Percentiles rank a stretch among this genome's conserved stretches.
Conservation (phyloP, 2,797 vertebrate genomes). For the Momotus momota region DNA sequence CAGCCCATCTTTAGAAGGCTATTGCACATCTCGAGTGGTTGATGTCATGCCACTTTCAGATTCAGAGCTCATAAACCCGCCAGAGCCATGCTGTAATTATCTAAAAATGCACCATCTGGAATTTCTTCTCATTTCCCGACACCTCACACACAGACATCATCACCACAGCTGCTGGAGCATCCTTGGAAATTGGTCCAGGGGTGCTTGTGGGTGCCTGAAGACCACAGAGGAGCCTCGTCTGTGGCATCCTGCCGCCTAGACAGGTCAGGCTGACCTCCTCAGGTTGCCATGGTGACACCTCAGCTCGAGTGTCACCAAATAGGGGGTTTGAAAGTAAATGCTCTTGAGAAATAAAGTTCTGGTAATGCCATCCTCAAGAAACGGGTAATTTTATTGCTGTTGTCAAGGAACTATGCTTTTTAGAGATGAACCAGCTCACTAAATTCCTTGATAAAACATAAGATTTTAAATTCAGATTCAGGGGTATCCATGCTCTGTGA, state of each 20-base stretch:
- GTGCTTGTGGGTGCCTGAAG: neutral
- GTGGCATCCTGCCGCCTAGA: neutral
- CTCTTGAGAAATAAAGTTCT: neutral
- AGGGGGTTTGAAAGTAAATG: neutral
- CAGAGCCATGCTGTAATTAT: neutral
- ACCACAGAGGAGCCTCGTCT: neutral
- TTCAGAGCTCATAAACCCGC: neutral
- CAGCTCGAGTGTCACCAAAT: neutral
- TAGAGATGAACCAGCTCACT: neutral
- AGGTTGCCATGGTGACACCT: conserved; percentile 34
- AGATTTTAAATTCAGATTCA: neutral
- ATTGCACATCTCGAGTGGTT: neutral
- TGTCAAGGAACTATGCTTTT: neutral
- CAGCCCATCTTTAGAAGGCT: neutral
- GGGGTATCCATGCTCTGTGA: neutral
- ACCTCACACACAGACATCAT: neutral
- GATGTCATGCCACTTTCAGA: neutral
- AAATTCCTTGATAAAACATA: neutral
- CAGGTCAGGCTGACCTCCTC: neutral
- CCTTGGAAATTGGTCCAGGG: neutral
- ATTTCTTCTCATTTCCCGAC: neutral
- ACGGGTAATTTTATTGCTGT: neutral
- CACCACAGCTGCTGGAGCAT: neutral
- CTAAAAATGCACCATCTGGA: neutral
- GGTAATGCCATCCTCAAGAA: neutral